These are phyloP conservation scores for Philereme vetulata DNA, from an alignment of 2,888 invertebrate genomes.

Conservation along the genomic window DNA sequence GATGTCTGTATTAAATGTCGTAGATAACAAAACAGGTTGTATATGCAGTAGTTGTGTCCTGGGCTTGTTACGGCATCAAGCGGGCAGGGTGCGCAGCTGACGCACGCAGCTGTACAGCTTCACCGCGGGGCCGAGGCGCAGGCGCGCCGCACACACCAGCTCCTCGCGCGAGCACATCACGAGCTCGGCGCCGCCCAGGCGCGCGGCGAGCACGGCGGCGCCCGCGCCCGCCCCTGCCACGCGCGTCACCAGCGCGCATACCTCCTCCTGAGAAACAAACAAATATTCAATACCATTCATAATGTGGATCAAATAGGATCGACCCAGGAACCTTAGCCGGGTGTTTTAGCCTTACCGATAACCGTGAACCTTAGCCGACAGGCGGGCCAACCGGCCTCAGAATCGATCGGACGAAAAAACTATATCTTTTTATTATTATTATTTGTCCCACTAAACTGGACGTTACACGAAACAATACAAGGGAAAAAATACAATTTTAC, in stretches of 20 bases:
- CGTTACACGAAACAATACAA: no score
- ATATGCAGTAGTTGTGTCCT: not conserved
- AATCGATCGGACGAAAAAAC: no score
- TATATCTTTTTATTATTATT: no score
- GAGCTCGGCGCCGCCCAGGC: conserved; percentile 92
- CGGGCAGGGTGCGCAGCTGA: conserved; percentile 55
- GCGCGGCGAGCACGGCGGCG: conserved; percentile 66
- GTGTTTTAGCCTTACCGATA: no score
- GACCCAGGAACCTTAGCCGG: no score
- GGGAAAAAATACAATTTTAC: no score
- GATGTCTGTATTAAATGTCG: no score
- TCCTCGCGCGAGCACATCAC: conserved; percentile 93
- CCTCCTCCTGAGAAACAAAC: conserved; percentile 63
- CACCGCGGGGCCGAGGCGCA: conserved; percentile 93
- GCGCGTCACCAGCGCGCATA: conserved; percentile 56
- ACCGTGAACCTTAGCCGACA: no score
- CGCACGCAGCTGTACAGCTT: conserved; percentile 80
- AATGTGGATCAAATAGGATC: no score
- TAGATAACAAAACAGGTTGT: not conserved
- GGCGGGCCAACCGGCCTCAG: no score
- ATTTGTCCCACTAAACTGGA: no score
- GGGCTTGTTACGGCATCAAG: conserved; percentile 27
- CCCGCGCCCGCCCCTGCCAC: conserved; percentile 56
- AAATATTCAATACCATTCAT: no score
- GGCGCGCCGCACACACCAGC: conserved; percentile 87